Conservation (phyloP, 30 jellyfish, hydroid and myxozoan species). For the Chironex yamaguchii region DNA sequence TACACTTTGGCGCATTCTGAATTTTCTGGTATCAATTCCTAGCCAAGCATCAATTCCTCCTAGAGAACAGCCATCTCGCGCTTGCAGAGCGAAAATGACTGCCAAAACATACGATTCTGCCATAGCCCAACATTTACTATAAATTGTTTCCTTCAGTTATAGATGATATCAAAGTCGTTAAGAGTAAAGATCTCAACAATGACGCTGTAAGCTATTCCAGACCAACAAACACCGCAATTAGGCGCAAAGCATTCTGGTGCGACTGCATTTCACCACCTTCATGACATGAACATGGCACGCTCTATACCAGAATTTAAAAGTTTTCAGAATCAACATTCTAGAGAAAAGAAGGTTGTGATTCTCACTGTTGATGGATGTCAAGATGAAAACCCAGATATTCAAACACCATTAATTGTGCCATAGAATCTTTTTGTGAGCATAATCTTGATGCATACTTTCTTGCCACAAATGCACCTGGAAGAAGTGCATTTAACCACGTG, state of each 20-base stretch:
- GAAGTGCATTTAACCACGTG: conserved; percentile 64
- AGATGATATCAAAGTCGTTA: conserved; percentile 53
- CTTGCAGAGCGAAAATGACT: too few species aligned
- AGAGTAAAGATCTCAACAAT: conserved; percentile 63
- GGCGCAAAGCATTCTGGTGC: conserved; percentile 64
- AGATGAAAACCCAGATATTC: conserved; percentile 72
- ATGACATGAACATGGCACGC: conserved; percentile 69
- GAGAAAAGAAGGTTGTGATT: conserved; percentile 47
- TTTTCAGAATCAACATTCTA: conserved; percentile 34
- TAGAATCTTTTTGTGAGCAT: conserved; percentile 60
- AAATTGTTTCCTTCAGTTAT: conserved; percentile 42
- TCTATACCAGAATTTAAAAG: conserved; percentile 50
- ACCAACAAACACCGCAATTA: too few species aligned
- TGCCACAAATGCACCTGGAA: conserved; percentile 81
- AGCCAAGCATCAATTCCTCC: too few species aligned
- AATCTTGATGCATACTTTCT: conserved; percentile 74
- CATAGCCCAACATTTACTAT: too few species aligned
- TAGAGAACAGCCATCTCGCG: too few species aligned
- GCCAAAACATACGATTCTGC: too few species aligned
- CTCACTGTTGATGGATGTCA: conserved; percentile 68
- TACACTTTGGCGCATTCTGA: too few species aligned
- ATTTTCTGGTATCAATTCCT: too few species aligned
- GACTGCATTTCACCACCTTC: conserved; percentile 55
- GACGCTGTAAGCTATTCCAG: conserved; percentile 65
- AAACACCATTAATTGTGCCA: conserved; percentile 60